These are phyloP conservation scores for Galeopterus variegatus DNA, from an alignment of 2,113 vertebrate species.

Conservation along the genomic window DNA sequence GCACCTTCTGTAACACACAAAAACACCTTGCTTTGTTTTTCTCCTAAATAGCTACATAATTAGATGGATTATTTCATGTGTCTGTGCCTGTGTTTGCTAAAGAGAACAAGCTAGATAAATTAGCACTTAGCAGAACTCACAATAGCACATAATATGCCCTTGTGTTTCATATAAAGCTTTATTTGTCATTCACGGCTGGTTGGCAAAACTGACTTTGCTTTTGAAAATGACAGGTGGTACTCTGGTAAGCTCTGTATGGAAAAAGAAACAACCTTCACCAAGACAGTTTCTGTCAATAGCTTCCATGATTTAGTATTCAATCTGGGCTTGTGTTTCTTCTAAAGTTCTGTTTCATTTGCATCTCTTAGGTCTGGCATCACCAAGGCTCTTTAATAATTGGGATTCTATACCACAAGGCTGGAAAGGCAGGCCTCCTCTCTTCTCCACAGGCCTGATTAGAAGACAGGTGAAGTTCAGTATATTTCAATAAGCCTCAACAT, in stretches of 20 bases:
- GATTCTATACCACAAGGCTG: slow-evolving; percentile 81
- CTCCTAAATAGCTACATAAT: slow-evolving; percentile 93
- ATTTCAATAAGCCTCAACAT: slow-evolving; percentile 90
- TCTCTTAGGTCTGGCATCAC: slow-evolving; percentile 84
- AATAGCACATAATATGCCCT: slow-evolving; percentile 93
- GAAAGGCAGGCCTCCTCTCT: slow-evolving; percentile 76
- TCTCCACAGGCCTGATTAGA: slow-evolving; percentile 85
- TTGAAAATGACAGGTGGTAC: slow-evolving; percentile 95
- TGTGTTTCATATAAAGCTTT: slow-evolving; percentile 93
- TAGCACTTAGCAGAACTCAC: slow-evolving; percentile 93
- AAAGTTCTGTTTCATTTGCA: slow-evolving; percentile 88
- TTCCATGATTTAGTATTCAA: slow-evolving; percentile 88
- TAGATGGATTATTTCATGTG: slow-evolving; percentile 92
- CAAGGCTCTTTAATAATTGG: slow-evolving; percentile 81
- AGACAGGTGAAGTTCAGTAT: slow-evolving; percentile 91
- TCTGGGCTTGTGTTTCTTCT: slow-evolving; percentile 82
- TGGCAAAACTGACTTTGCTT: slow-evolving; percentile 94
- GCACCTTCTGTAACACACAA: slow-evolving; percentile 89
- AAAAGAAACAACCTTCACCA: slow-evolving; percentile 90
- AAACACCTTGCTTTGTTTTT: slow-evolving; percentile 92
- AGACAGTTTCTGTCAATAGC: slow-evolving; percentile 89
- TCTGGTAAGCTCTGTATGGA: slow-evolving; percentile 90
- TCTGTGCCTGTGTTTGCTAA: slow-evolving; percentile 91
- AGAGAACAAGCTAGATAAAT: slow-evolving; percentile 94
- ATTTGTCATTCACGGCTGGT: slow-evolving; percentile 93